Evolutionary conservation across 2,797 vertebrate species (phyloP).

Genomic region (Danio kyathit): DNA sequence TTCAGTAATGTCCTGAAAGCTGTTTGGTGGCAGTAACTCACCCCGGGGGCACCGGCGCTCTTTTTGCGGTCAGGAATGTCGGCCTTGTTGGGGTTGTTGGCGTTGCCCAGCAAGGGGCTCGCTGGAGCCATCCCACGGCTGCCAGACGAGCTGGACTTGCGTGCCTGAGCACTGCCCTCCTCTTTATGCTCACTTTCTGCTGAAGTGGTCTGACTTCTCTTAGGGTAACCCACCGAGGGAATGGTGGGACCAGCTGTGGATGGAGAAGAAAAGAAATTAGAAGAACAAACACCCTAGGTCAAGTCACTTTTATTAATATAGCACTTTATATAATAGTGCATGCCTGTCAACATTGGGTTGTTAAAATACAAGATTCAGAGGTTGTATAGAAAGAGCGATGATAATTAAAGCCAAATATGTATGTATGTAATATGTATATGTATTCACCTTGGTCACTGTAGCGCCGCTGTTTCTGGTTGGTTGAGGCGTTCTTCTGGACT

Average conservation of each 20-base stretch:
- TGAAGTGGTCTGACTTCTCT: conserved; percentile 87
- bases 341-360: too few species aligned
- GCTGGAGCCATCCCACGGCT: conserved; percentile 84
- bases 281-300: background rate
- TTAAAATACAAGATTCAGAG: too few species aligned
- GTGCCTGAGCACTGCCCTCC: conserved; percentile 81
- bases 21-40: conserved; percentile 72
- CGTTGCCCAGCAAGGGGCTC: conserved; percentile 88
- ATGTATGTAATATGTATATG: too few species aligned
- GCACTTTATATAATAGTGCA: background rate
- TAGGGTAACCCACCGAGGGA: conserved; percentile 84
- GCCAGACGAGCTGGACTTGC: conserved; percentile 79
- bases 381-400: too few species aligned
- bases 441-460: conserved; percentile 91
- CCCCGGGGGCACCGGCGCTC: conserved; percentile 80
- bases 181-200: conserved; percentile 81
- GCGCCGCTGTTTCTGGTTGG: conserved; percentile 91
- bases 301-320: too few species aligned
- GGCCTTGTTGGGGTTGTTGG: conserved; percentile 91
- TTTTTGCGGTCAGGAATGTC: conserved; percentile 92
- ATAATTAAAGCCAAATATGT: too few species aligned
- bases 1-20: background rate
- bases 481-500: conserved; percentile 86
- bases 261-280: background rate
- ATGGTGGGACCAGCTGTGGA: conserved; percentile 85